phyloP scores from a whole-genome alignment of 2,113 vertebrate genomes.

The Campylomormyrus tamandua region DNA sequence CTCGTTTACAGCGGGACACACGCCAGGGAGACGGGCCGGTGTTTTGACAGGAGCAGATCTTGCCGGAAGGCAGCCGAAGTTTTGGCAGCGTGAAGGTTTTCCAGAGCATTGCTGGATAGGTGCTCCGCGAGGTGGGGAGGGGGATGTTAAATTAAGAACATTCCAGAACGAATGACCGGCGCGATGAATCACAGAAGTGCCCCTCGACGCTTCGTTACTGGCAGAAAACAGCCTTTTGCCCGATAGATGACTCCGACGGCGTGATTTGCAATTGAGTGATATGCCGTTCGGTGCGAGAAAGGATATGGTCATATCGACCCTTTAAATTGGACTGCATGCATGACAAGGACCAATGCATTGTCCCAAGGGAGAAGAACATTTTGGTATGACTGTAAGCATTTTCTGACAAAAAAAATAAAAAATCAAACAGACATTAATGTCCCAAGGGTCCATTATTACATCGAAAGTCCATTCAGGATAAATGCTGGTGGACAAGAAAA shows the following conservation, averaged over 20 bases:
- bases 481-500: neutral
- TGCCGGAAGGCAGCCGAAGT: neutral
- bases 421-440: neutral
- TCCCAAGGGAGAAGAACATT: neutral
- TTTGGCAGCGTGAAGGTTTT: neutral
- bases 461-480: neutral
- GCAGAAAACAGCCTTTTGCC: neutral
- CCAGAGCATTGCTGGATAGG: neutral
- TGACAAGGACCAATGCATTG: neutral
- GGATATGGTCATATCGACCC: neutral
- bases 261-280: neutral
- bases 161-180: neutral
- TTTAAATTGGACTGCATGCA: neutral
- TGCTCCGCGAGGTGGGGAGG: neutral
- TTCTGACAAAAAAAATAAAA: neutral
- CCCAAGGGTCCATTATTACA: neutral
- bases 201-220: neutral
- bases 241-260: neutral
- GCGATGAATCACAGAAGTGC: neutral
- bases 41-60: conserved; percentile 2
- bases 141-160: neutral
- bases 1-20: neutral
- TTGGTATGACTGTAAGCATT: neutral
- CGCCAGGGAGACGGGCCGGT: neutral
- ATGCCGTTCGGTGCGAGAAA: neutral